Conservation (phyloP, 2,113 vertebrate genomes). For the Phainopepla nitens region DNA sequence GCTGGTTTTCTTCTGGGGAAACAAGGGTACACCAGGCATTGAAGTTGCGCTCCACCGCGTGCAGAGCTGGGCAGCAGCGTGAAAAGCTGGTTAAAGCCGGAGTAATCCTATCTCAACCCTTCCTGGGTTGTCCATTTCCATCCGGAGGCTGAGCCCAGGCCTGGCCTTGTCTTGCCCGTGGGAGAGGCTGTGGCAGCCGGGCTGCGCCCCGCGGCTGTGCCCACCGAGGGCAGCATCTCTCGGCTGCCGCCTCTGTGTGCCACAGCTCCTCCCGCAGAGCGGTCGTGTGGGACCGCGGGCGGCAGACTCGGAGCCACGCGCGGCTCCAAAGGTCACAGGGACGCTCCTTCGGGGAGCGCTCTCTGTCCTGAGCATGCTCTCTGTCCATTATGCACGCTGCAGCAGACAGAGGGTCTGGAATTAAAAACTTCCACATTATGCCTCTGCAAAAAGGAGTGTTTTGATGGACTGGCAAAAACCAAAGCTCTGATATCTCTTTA, state of each 20-base stretch:
- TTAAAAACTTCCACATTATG: background rate
- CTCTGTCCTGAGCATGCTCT: rapidly evolving
- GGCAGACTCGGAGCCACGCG: rapidly evolving
- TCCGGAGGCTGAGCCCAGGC: background rate
- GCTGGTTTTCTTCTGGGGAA: background rate
- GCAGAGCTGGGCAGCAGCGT: background rate
- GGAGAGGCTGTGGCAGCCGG: background rate
- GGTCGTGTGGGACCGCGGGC: background rate
- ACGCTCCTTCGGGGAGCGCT: rapidly evolving
- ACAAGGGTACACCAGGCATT: rapidly evolving
- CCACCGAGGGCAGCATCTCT: background rate
- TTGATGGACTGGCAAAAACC: background rate
- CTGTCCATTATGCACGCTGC: rapidly evolving
- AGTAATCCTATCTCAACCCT: background rate
- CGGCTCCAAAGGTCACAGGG: rapidly evolving
- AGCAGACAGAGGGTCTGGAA: background rate
- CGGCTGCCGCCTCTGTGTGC: background rate
- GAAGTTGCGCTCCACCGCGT: rapidly evolving
- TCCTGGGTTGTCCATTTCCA: too few relatives aligned
- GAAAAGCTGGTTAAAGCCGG: background rate
- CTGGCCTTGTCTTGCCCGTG: background rate
- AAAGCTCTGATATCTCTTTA: background rate
- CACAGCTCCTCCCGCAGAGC: background rate
- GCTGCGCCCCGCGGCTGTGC: background rate
- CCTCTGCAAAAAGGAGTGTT: background rate